A percentile compares a stretch with the other conserved stretches of the same genome.
Conservation (phyloP, 2,797 vertebrate species). For the Rhodeus uyekii region DNA sequence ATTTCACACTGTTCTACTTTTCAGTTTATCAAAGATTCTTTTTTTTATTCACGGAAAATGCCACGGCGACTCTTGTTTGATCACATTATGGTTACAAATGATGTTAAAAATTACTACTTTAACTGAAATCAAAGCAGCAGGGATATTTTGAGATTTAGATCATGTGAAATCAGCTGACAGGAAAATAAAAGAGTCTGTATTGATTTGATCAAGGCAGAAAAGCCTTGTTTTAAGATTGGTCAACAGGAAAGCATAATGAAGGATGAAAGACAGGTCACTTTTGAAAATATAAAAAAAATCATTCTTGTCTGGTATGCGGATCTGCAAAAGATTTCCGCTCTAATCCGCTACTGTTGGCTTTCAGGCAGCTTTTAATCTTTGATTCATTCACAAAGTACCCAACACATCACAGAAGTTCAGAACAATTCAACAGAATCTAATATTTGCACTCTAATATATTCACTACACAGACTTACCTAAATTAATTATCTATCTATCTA, state of each 20-base stretch:
- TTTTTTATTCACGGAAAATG: not conserved
- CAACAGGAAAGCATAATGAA: slow-evolving; percentile 17
- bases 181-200: not conserved
- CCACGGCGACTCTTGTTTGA: not conserved
- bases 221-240: not conserved
- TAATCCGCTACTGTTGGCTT: slow-evolving; percentile 55
- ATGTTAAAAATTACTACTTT: not conserved
- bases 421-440: too few relatives aligned
- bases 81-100: not conserved
- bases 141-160: slow-evolving; percentile 15
- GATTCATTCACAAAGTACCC: slow-evolving; percentile 28
- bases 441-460: too few relatives aligned
- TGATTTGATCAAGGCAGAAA: slow-evolving; percentile 15
- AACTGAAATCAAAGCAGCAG: not conserved
- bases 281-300: slow-evolving; percentile 43
- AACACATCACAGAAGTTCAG: too few relatives aligned
- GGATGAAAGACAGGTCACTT: slow-evolving; percentile 41
- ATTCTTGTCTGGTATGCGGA: slow-evolving; percentile 55
- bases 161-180: not conserved
- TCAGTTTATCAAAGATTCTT: not conserved
- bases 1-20: not conserved
- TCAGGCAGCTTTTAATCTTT: slow-evolving; percentile 21
- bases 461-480: too few relatives aligned
- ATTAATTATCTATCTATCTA: too few relatives aligned
- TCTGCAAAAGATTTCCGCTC: slow-evolving; percentile 53